Percentiles rank a stretch among this genome's conserved stretches.
Evolutionary conservation across 2,113 vertebrate genomes (phyloP).

Genomic region (Tympanuchus pallidicinctus): DNA sequence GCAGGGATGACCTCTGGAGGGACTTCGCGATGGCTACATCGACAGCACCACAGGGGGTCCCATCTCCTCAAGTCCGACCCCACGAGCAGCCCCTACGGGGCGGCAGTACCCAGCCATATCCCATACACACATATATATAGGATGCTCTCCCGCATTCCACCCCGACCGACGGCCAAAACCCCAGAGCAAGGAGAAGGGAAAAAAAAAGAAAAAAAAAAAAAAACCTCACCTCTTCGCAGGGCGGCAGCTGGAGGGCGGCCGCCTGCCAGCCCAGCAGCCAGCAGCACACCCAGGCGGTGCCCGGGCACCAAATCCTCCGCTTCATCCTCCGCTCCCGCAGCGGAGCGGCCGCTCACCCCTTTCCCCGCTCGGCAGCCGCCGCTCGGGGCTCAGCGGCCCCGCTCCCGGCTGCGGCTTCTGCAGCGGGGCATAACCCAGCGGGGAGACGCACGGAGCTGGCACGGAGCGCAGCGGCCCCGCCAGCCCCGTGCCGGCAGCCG

Average conservation of each 20-base stretch:
- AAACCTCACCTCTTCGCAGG: conserved; percentile 80
- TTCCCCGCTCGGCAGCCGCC: background rate
- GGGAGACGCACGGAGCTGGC: background rate
- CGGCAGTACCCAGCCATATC: background rate
- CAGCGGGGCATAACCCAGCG: conserved; percentile 35
- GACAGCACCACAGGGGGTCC: background rate
- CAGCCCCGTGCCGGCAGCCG: conserved; percentile 25
- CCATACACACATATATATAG: background rate
- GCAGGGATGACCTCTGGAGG: background rate
- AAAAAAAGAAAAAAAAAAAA: background rate
- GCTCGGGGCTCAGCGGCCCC: background rate
- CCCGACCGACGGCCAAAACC: background rate
- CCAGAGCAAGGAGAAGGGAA: background rate
- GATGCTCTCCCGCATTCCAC: background rate
- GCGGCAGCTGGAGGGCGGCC: conserved; percentile 67
- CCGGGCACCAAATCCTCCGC: background rate
- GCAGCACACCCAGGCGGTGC: conserved; percentile 72
- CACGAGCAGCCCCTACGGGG: background rate
- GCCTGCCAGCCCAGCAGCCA: conserved; percentile 75
- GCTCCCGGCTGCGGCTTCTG: background rate
- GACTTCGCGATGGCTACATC: background rate
- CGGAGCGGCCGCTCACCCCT: background rate
- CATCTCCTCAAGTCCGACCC: no score
- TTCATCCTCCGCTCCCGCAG: background rate
- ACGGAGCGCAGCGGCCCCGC: background rate